Evolutionary conservation across 2,888 invertebrate species (phyloP), one percentile per base, ranked within the genome.

Genomic region (Fragum fragum): DNA sequence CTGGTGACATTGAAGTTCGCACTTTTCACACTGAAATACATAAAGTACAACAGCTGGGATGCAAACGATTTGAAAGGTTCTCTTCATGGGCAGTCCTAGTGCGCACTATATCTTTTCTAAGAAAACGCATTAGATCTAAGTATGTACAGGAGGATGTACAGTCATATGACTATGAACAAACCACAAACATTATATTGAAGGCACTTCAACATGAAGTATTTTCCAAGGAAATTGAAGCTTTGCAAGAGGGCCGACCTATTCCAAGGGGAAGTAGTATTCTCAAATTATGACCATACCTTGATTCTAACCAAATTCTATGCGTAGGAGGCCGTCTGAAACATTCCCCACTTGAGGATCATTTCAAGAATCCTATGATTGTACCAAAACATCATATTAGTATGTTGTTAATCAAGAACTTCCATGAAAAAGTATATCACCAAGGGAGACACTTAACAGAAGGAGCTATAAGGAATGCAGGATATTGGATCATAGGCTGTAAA

Each of bases 311-410:
- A 18, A 28, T 87, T 18, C 55, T 81, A 21, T 26, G 85, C 9
- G 83, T 83, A 32, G 83, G 85, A 23, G 83, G 87, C 26, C 73
- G 85, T 39, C 61, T 87, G 11, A 68, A 52, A 18, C 11, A 71
- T 14, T 26, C 53, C 42, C n/a, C 16, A 28, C 11, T 57, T 9
- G 39, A 26, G 11, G 11, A 18, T 9, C 16, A 23, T n/a, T 77
- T 72, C 77, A 76, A 81, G 59, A 28, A 81, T 66, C 83, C 85
- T 18, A 61, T 83, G 7, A 80, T 87, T 28, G 52, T 87, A 23
- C 85, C 81, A 26, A 79, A 78, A 6, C 53, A 69, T 42, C 85
- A 85, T 52, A 53, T 85, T 18, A 59, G 73, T n/a, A 70, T n/a
- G 11, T 71, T 83, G 18, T 36, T 87, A 1, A 59, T 83, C 18